These are phyloP conservation scores for Aurelia coerulea DNA, from an alignment of 30 jellyfish, hydroid and myxozoan genomes.

Conservation along the genomic window DNA sequence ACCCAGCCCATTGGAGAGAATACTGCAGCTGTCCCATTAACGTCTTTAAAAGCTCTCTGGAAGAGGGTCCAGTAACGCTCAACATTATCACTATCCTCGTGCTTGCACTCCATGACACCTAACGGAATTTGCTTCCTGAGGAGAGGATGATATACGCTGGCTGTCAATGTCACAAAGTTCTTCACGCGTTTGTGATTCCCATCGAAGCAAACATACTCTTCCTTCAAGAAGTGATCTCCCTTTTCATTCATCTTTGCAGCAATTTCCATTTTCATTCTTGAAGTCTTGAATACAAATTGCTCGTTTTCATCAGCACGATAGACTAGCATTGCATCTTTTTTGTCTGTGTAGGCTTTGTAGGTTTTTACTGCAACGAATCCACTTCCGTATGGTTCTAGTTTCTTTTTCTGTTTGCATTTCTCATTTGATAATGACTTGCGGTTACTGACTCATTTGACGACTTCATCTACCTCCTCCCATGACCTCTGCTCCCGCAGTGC, in stretches of 20 bases:
- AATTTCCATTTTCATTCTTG: background rate
- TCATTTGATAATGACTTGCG: too few relatives aligned
- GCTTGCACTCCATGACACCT: background rate
- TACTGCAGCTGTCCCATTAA: background rate
- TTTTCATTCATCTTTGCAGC: background rate
- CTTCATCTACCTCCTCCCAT: constrained; percentile 1
- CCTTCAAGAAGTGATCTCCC: constrained; percentile 11
- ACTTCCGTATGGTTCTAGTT: background rate
- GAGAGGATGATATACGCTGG: constrained; percentile 11
- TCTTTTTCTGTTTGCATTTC: too few relatives aligned
- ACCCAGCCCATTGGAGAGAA: constrained; percentile 3
- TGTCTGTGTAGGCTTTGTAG: constrained; percentile 3
- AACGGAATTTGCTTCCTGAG: background rate
- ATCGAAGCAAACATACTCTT: background rate
- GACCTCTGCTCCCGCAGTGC: background rate
- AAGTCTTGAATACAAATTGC: constrained; percentile 2
- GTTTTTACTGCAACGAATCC: background rate
- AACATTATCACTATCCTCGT: background rate
- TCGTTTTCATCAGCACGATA: background rate
- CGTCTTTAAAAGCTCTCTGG: background rate
- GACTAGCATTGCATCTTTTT: background rate
- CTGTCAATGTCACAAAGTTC: constrained; percentile 1
- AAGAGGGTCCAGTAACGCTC: background rate
- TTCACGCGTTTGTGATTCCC: constrained; percentile 7
- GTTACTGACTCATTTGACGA: background rate